Percentiles rank a stretch among this genome's conserved stretches.
Evolutionary conservation across 2,113 vertebrate genomes (phyloP).

Genomic region (Scomber scombrus): DNA sequence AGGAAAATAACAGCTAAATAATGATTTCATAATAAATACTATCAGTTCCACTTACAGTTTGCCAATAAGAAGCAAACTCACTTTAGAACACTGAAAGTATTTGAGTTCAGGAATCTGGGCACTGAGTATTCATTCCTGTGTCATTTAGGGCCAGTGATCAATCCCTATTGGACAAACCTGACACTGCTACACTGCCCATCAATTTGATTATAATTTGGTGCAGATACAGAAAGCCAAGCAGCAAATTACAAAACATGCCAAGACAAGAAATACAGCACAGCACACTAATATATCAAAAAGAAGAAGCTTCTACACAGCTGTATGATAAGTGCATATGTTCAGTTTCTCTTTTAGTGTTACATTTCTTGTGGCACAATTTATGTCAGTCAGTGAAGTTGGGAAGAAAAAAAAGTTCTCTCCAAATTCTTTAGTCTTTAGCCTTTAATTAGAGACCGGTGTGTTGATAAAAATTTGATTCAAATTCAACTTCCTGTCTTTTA

Average conservation of each 20-base stretch:
- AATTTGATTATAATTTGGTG: background rate
- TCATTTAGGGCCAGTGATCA: background rate
- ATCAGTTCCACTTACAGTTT: conserved; percentile 10
- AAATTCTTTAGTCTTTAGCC: conserved; percentile 16
- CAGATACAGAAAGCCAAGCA: too few species aligned
- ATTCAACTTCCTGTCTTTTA: conserved; percentile 81
- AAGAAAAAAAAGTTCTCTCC: conserved; percentile 34
- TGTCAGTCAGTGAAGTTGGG: conserved; percentile 24
- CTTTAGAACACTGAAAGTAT: background rate
- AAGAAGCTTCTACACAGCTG: too few species aligned
- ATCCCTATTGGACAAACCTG: background rate
- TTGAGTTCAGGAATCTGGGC: background rate
- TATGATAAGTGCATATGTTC: background rate
- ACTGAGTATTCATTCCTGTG: background rate
- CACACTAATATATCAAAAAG: background rate
- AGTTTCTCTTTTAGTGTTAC: background rate
- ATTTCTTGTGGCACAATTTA: background rate
- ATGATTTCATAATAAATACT: conserved; percentile 14
- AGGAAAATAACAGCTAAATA: conserved; percentile 32
- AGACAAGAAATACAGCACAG: background rate
- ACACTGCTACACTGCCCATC: background rate
- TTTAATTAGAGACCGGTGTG: conserved; percentile 64
- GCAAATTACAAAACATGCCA: background rate
- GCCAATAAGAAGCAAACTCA: background rate
- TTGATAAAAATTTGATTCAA: conserved; percentile 73